Evolutionary conservation across 2,888 invertebrate genomes (phyloP).

Genomic region (Horisme vitalbata): DNA sequence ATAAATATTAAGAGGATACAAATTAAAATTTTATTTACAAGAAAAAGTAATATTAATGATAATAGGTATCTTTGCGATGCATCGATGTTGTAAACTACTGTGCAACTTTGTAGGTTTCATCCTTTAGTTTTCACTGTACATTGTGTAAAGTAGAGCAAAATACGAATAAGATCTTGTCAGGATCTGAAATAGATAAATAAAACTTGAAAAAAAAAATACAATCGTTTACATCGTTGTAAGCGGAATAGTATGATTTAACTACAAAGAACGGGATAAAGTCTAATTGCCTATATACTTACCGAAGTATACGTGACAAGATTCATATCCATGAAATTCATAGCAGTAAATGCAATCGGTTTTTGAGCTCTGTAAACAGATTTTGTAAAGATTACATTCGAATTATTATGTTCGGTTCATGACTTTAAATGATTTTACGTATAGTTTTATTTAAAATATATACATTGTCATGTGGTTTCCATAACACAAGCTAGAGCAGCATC

Average conservation of each 20-base stretch:
- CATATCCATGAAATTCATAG: constrained; percentile 73
- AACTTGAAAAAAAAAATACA: too few relatives aligned
- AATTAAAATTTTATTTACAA: too few relatives aligned
- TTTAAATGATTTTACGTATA: too few relatives aligned
- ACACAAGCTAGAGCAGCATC: too few relatives aligned
- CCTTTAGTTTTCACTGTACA: constrained; percentile 61
- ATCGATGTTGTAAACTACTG: constrained; percentile 10
- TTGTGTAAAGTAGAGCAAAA: constrained; percentile 74
- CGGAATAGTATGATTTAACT: too few relatives aligned
- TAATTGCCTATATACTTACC: constrained; percentile 55
- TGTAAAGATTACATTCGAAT: too few relatives aligned
- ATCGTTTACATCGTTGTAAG: too few relatives aligned
- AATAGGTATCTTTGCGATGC: too few relatives aligned
- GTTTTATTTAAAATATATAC: too few relatives aligned
- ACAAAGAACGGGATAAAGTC: not conserved
- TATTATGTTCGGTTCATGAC: too few relatives aligned
- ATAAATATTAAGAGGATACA: too few relatives aligned
- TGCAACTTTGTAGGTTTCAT: constrained; percentile 11
- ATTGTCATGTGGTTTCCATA: too few relatives aligned
- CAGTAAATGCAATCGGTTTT: constrained; percentile 71
- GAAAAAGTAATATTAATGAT: constrained; percentile 3
- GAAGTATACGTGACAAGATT: constrained; percentile 68
- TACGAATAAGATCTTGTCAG: constrained; percentile 73
- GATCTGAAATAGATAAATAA: constrained; percentile 64
- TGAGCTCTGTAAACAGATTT: constrained; percentile 72